Evolutionary conservation across 1,140 invertebrate genomes (phyloP).

Genomic region (Prorops nasuta): DNA sequence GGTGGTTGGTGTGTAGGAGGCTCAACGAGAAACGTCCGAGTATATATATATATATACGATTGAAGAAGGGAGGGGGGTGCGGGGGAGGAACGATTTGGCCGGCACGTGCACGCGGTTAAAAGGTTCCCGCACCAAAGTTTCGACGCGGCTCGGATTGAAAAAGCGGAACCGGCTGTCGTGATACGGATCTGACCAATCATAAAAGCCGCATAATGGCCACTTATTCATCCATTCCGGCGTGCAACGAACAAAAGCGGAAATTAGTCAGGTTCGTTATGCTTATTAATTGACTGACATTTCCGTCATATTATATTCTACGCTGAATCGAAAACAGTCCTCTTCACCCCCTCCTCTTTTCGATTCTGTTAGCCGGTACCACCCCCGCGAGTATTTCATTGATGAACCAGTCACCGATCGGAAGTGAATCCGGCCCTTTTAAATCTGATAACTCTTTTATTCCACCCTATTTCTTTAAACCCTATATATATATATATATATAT

Average conservation of each 20-base stretch:
- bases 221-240: constrained; percentile 47
- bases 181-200: constrained; percentile 59
- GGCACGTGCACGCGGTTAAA: constrained; percentile 56
- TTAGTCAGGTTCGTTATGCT: constrained; percentile 57
- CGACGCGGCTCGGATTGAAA: constrained; percentile 46
- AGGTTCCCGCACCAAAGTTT: constrained; percentile 47
- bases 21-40: no score
- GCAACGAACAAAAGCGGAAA: constrained; percentile 50
- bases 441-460: no score
- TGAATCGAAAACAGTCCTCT: constrained; percentile 40
- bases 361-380: no score
- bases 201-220: constrained; percentile 55
- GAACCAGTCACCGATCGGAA: constrained; percentile 13
- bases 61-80: no score
- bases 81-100: constrained; percentile 37
- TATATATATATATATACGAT: no score
- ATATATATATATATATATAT: no score
- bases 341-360: constrained; percentile 1
- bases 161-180: constrained; percentile 56
- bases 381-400: constrained; percentile 13
- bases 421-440: no score
- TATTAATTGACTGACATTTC: constrained; percentile 60
- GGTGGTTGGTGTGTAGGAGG: background rate
- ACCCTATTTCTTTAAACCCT: no score
- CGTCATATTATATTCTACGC: constrained; percentile 52